Percentiles rank a stretch among this genome's conserved stretches.
Conservation (phyloP, 2,888 invertebrate species). For the Coelopa pilipes region DNA sequence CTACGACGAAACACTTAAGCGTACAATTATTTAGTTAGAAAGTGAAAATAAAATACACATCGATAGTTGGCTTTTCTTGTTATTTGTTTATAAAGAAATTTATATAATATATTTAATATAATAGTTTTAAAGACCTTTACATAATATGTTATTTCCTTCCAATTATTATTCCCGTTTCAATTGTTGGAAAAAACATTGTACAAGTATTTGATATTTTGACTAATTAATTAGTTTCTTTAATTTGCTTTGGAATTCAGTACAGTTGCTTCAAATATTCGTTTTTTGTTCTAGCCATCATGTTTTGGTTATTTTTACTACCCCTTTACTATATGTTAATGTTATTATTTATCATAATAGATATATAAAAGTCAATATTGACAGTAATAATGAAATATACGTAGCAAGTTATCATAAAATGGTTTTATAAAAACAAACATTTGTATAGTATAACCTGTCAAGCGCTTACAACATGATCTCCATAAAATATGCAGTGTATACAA, state of each 20-base stretch:
- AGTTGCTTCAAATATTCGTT: constrained; percentile 26
- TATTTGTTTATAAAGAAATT: constrained; percentile 33
- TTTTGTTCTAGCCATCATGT: not conserved
- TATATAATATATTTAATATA: constrained; percentile 24
- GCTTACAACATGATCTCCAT: constrained; percentile 29
- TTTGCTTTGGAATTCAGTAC: constrained; percentile 38
- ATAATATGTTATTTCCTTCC: constrained; percentile 30
- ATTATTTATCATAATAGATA: not conserved
- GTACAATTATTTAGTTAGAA: constrained; percentile 12
- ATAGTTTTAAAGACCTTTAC: constrained; percentile 29
- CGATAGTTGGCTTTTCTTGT: constrained; percentile 25
- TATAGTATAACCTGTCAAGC: constrained; percentile 13
- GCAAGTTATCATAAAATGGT: not conserved
- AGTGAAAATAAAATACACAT: constrained; percentile 34
- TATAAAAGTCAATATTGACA: constrained; percentile 7
- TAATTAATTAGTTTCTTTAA: constrained; percentile 22
- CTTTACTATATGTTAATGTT: not conserved
- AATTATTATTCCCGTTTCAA: constrained; percentile 13
- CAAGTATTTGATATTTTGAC: constrained; percentile 19
- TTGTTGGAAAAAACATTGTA: constrained; percentile 26
- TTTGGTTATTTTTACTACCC: not conserved
- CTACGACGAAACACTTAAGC: not conserved
- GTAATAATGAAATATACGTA: constrained; percentile 13
- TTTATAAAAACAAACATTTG: constrained; percentile 16
- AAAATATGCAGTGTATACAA: constrained; percentile 38